Evolutionary conservation across 2,113 vertebrate genomes (phyloP).

Genomic region (Archocentrus centrarchus): DNA sequence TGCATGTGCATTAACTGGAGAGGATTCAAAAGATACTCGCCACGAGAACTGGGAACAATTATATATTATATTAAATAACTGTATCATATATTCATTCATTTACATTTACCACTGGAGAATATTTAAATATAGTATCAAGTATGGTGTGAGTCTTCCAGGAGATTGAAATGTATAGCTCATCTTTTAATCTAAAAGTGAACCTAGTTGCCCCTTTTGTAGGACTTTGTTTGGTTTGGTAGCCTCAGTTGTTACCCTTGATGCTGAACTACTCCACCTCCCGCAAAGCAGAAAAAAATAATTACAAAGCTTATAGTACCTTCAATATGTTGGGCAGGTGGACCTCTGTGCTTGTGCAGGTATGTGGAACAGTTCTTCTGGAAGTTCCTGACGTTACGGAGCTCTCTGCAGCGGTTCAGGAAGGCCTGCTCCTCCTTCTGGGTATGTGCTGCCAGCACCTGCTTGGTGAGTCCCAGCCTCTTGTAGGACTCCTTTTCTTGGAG

Average conservation of each 20-base stretch:
- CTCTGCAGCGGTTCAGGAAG: conserved; percentile 89
- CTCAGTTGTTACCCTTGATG: not conserved
- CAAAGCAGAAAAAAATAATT: not conserved
- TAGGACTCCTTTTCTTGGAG: conserved; percentile 88
- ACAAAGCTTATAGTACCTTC: conserved; percentile 62
- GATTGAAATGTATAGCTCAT: too few species aligned
- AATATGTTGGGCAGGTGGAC: conserved; percentile 49
- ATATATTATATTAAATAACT: too few species aligned
- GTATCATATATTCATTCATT: not conserved
- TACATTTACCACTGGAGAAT: not conserved
- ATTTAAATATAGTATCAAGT: not conserved
- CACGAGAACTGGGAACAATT: not conserved
- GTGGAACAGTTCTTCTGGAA: conserved; percentile 85
- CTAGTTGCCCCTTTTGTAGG: not conserved
- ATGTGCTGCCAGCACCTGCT: conserved; percentile 93
- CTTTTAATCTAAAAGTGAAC: not conserved
- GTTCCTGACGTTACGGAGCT: conserved; percentile 79
- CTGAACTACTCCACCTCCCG: not conserved
- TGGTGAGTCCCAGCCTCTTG: conserved; percentile 91
- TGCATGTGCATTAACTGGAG: not conserved
- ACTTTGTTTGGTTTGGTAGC: not conserved
- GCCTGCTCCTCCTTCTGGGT: conserved; percentile 95
- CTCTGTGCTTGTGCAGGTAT: conserved; percentile 83
- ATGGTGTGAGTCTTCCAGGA: not conserved
- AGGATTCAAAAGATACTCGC: not conserved